Evolutionary conservation across 2,797 vertebrate genomes (phyloP), one percentile per base, ranked within the genome.

Genomic region (Mormyrops attenuatus): DNA sequence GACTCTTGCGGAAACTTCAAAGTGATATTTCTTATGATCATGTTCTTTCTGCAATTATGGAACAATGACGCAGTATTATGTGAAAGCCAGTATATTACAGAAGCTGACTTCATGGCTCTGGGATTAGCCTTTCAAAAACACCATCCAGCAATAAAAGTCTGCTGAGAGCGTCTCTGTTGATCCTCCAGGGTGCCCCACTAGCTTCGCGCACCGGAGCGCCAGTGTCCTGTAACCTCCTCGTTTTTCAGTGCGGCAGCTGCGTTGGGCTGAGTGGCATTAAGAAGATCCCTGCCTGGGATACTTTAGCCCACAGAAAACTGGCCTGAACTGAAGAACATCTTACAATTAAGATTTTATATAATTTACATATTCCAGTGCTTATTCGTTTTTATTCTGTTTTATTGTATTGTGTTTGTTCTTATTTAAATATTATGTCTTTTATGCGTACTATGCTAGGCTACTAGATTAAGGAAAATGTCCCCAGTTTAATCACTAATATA

Each of bases 81-180:
- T 93, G 94, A 91, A 93, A 95, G 89, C 92, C 89, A 92, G 94
- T 95, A 94, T 94, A 88, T 90, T 91, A 49, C 89, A 92, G 63
- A 87, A 77, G 38, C 6, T 57, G 63, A 89, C 44, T 86, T 86
- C 55, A 69, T 92, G 93, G 89, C 91, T 91, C 52, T 92, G 92
- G 91, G 92, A 91, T 95, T 55, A 91, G 92, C 92, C 95, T 95
- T 93, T 91, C 94, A 95, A 94, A 94, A 95, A 94, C 93, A 94
- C 92, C 92, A 91, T 93, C 92, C 94, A 92, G 92, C 92, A 91
- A 92, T 92, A 91, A 92, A 92, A 90, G 89, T 85, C 89, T 92
- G 92, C 91, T 93, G 92, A 53, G 90, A 80, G 20, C 85, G 63
- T 20, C 66, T 89, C 89, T 57, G 49, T 77, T 69, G 47, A 38